Evolutionary conservation across 2,113 vertebrate genomes (phyloP), one percentile per base, ranked within the genome.

Genomic region (Poecile atricapillus): DNA sequence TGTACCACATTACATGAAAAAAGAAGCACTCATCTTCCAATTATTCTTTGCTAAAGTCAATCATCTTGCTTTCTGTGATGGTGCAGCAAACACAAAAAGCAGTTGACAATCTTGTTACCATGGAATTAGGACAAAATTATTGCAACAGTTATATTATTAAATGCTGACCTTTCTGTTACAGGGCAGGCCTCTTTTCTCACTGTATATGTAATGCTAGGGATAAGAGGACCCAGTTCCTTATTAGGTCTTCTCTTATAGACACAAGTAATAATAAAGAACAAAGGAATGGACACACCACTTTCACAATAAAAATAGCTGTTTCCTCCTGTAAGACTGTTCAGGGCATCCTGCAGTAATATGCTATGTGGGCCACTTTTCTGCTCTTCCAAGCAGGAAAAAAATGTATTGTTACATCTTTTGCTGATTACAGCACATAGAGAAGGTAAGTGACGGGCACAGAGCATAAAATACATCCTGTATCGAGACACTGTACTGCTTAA

Each of bases 21-120:
- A 69, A 87, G 55, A 90, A 86, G 13, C 28, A 35, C 22, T 88
- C 33, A 39, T 91, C 63, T 67, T 65, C 27, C 64, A 80, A 41
- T 95, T 90, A 88, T 58, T 92, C 68, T 90, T 50, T 86, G 33
- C 78, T 90, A 19, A 93, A 90, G 68, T 91, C 43, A 93, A 68
- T 70, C 59, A 56, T 75, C 35, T 88, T 81, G 21, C 55, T 90
- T 95, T 85, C 67, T 77, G 33, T 67, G 58, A 23, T 63, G 71
- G 55, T 58, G 14, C 14, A 77, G 63, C 3, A 22, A 76, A 76
- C 65, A 90, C 24, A 83, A 69, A 91, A 94, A 73, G 27, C 15
- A 80, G 15, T 31, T 81, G 44, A 85, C 31, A 41, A 2, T 49
- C 58, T 71, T 43, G 22, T 74, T 95, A 90, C 35, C n/a, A 23